phyloP scores from a whole-genome alignment of 1,140 invertebrate genomes.

The Cryptotermes secundus region DNA sequence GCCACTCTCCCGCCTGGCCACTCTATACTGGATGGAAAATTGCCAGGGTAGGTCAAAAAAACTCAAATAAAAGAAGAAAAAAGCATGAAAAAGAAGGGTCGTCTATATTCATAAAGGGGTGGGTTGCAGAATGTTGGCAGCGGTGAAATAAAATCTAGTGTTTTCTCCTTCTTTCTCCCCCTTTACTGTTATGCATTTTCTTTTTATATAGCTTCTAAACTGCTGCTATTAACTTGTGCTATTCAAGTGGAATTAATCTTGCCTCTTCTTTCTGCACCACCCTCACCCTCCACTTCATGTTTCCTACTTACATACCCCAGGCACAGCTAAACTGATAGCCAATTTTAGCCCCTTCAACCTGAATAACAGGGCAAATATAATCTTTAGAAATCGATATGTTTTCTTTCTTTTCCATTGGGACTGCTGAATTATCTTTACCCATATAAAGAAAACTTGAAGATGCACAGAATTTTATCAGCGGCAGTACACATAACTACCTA shows the following conservation, averaged over 20 bases:
- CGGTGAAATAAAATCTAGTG: slow-evolving; percentile 23
- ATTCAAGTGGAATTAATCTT: slow-evolving; percentile 15
- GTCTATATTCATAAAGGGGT: slow-evolving; percentile 25
- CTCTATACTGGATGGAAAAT: slow-evolving; percentile 24
- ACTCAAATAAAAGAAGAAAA: background rate
- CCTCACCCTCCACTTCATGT: background rate
- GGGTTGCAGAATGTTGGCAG: slow-evolving; percentile 21
- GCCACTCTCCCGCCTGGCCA: background rate
- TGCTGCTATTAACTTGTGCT: slow-evolving; percentile 14
- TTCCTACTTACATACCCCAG: background rate
- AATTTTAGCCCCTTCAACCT: slow-evolving; percentile 6
- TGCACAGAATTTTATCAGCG: background rate
- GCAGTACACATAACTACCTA: no score
- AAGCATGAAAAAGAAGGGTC: slow-evolving; percentile 11
- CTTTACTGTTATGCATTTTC: slow-evolving; percentile 15
- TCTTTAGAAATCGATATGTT: background rate
- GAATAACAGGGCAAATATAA: background rate
- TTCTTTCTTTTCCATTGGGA: background rate
- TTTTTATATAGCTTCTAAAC: slow-evolving; percentile 10
- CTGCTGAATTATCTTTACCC: no score
- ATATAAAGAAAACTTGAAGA: background rate
- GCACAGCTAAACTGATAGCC: slow-evolving; percentile 5
- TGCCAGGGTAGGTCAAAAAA: background rate
- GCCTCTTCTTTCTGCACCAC: background rate
- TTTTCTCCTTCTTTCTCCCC: background rate